Base-by-base conservation (phyloP, 2,888 invertebrate species). In the Melieria crassipennis region DNA sequence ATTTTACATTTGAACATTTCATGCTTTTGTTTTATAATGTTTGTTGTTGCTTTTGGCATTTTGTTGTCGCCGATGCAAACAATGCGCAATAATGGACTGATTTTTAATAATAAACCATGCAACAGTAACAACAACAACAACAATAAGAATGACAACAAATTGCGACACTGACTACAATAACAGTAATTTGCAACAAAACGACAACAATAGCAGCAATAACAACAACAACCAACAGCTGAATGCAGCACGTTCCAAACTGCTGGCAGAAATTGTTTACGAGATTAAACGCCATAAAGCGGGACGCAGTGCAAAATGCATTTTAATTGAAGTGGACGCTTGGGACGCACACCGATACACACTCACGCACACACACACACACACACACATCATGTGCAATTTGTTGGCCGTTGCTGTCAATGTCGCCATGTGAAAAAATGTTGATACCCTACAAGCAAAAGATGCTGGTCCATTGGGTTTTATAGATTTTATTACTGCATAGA, bases 281-380 rank as follows among this genome's bases (percentile, higher is more conserved):
- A 79, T 81, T 81, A 80, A 80, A 30, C 79, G 79, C 79, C 81
- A 81, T 81, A 81, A 82, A 82, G 79, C 80, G 81, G 69, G 79
- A 30, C 30, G 30, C 1, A 30, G 30, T 30, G 30, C 30, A 84
- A 82, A 85, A 85, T 82, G 84, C 82, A 84, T 85, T 84, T 84
- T 84, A 85, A 85, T 85, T 84, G 84, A 84, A 84, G 84, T 82
- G 81, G 79, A 82, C 85, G 83, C 81, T 78, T 79, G 84, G 85
- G 84, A 30, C 30, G 30, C 30, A 30, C 30, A 30, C 30, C 30
- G 30, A 30, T 2, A 30, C 30, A 30, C 30, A 30, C 30, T 1
- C 30, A 30, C 30, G 2, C 30, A 30, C 30, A 30, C 30, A 30
- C 30, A 30, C 30, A 30, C 30, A 30, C 3, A 30, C 30, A 30